These are phyloP conservation scores for Misgurnus anguillicaudatus DNA, from an alignment of 2,113 vertebrate species.

Conservation along the genomic window DNA sequence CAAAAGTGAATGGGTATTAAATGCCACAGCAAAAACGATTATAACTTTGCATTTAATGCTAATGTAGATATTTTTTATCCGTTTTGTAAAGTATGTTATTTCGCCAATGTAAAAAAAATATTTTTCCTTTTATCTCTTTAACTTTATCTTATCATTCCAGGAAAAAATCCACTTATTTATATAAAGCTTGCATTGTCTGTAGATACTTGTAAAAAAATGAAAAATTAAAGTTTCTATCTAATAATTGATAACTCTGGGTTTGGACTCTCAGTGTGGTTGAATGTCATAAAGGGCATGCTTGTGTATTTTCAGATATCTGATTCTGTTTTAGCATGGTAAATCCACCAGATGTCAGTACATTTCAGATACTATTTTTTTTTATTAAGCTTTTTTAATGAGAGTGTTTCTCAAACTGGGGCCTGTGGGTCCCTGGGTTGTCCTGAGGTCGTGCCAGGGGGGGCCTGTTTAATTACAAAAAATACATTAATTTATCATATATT, in stretches of 20 bases:
- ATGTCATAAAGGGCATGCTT: too few relatives aligned
- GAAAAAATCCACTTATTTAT: slow-evolving; percentile 68
- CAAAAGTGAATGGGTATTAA: slow-evolving; percentile 8
- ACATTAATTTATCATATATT: too few relatives aligned
- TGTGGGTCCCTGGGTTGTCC: too few relatives aligned
- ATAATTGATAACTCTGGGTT: slow-evolving; percentile 57
- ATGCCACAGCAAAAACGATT: slow-evolving; percentile 46
- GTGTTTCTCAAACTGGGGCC: too few relatives aligned
- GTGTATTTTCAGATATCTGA: neutral
- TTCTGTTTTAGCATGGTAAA: slow-evolving; percentile 11
- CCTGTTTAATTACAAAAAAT: too few relatives aligned
- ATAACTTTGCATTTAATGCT: slow-evolving; percentile 32
- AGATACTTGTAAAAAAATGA: slow-evolving; percentile 79
- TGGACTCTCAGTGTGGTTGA: neutral
- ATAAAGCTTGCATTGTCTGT: slow-evolving; percentile 70
- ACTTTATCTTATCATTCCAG: slow-evolving; percentile 1
- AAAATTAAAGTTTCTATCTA: slow-evolving; percentile 75
- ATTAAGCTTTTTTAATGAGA: too few relatives aligned
- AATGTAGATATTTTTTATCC: neutral
- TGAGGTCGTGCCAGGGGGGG: too few relatives aligned
- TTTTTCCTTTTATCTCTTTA: slow-evolving; percentile 22
- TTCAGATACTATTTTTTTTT: neutral
- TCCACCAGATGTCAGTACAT: slow-evolving; percentile 28
- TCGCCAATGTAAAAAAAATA: slow-evolving; percentile 38
- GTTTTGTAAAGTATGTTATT: slow-evolving; percentile 45